phyloP scores from a whole-genome alignment of 2,113 vertebrate genomes.

The Daphoenositta chrysoptera region DNA sequence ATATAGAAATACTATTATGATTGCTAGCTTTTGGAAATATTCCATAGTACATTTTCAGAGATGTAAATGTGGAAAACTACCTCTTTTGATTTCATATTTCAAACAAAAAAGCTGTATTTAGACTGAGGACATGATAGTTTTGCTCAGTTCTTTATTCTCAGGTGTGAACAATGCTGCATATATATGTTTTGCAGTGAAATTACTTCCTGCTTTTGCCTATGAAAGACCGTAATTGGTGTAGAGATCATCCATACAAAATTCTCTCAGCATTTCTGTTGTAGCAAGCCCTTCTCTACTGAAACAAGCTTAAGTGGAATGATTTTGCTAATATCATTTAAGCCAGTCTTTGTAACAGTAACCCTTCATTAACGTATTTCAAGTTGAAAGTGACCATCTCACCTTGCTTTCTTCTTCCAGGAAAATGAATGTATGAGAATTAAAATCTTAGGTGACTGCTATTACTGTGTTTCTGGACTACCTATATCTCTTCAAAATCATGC shows the following conservation, averaged over 20 bases:
- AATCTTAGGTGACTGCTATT: constrained; percentile 97
- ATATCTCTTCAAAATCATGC: constrained; percentile 94
- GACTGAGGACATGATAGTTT: background rate
- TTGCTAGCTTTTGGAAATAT: background rate
- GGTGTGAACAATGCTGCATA: background rate
- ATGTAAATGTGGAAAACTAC: background rate
- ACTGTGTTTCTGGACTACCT: constrained; percentile 95
- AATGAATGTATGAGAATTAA: constrained; percentile 99
- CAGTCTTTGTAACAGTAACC: background rate
- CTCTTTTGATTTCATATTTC: background rate
- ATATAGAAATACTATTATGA: background rate
- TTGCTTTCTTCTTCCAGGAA: constrained; percentile 77
- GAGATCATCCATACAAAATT: background rate
- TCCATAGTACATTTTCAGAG: background rate
- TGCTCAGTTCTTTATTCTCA: background rate
- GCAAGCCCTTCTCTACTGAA: background rate
- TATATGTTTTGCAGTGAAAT: background rate
- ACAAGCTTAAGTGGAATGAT: background rate
- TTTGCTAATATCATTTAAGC: background rate
- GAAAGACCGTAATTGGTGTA: background rate
- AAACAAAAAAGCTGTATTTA: background rate
- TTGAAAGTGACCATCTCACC: background rate
- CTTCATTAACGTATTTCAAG: background rate
- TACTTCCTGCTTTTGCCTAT: background rate
- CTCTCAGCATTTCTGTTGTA: background rate